Base-by-base conservation (phyloP, 2,113 vertebrate species). In the Epinephelus lanceolatus region DNA sequence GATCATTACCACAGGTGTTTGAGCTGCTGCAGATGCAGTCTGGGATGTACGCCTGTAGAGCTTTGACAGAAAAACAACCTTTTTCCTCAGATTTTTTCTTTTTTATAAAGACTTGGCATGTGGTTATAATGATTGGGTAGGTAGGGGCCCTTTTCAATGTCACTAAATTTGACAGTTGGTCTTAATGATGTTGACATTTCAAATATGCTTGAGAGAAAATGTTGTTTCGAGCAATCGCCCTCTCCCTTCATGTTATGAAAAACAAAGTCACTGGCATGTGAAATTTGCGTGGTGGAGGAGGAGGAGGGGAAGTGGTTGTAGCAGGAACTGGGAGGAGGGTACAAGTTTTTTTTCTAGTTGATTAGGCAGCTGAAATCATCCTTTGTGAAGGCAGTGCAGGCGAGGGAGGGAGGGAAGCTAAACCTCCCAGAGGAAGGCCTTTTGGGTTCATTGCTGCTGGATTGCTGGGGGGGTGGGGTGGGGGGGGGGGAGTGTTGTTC, bases 131-230 rank as follows among this genome's bases (percentile, higher is more conserved):
- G 75, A 89, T 82, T 55, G 68, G 83, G 81, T 71, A 55, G 76
- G 86, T 72, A 66, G 49, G 62, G 76, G 57, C 71, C 33, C 67
- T 21, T 81, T 78, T 87, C 80, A 37, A 57, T 85, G 88, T 80
- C 87, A 82, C 84, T 23, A 60, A 60, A 79, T 85, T 53, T 90
- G 88, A 91, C 88, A 88, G 86, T 74, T 72, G 85, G 70, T 72
- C 88, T 86, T 92, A 92, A 94, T 90, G 92, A 92, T 89, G 83
- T 91, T 92, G 91, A 92, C 89, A 92, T 94, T 92, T 93, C 73
- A 87, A 89, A 92, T 90, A 89, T 91, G 92, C 93, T 91, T 25
- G 19, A 67, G 90, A 88, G 89, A 79, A 89, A 89, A 89, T 86
- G 72, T 88, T 94, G 80, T 91, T 90, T 18, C 15, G 30, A 49